Conservation (phyloP, 1,140 invertebrate genomes). For the Plectrocnemia conspersa region DNA sequence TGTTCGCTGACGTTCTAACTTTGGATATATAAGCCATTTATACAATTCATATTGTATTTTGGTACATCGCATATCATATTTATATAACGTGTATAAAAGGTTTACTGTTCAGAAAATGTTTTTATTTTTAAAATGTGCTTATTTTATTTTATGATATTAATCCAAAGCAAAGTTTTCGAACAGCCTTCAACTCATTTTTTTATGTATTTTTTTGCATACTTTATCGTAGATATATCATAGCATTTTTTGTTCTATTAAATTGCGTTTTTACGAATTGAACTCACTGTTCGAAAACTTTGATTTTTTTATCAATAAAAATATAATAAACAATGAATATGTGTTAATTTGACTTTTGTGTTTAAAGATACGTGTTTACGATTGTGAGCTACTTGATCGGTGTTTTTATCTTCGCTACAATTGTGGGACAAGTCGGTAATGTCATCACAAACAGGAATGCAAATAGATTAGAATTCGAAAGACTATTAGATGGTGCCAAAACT, state of each 20-base stretch:
- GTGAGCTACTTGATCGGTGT: conserved; percentile 95
- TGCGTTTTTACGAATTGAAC: conserved; percentile 15
- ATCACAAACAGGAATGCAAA: conserved; percentile 97
- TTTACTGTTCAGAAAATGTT: no score
- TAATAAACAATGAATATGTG: conserved; percentile 9
- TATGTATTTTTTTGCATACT: conserved; percentile 4
- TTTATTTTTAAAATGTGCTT: not conserved
- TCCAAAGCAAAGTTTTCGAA: conserved; percentile 62
- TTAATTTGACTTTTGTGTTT: conserved; percentile 40
- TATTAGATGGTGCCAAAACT: conserved; percentile 91
- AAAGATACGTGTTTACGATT: conserved; percentile 94
- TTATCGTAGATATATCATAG: conserved; percentile 6
- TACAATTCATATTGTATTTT: conserved; percentile 2
- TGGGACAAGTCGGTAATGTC: conserved; percentile 95
- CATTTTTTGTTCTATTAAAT: conserved; percentile 25
- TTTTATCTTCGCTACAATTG: conserved; percentile 97
- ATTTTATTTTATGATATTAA: not conserved
- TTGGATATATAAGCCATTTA: conserved; percentile 16
- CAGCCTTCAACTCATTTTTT: conserved; percentile 54
- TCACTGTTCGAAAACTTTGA: conserved; percentile 63
- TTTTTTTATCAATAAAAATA: conserved; percentile 11
- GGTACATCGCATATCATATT: not conserved
- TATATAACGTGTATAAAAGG: not conserved
- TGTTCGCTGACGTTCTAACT: conserved; percentile 50
- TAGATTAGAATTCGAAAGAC: conserved; percentile 88